Conservation (phyloP, 2,113 vertebrate genomes). For the Dasyurus viverrinus region DNA sequence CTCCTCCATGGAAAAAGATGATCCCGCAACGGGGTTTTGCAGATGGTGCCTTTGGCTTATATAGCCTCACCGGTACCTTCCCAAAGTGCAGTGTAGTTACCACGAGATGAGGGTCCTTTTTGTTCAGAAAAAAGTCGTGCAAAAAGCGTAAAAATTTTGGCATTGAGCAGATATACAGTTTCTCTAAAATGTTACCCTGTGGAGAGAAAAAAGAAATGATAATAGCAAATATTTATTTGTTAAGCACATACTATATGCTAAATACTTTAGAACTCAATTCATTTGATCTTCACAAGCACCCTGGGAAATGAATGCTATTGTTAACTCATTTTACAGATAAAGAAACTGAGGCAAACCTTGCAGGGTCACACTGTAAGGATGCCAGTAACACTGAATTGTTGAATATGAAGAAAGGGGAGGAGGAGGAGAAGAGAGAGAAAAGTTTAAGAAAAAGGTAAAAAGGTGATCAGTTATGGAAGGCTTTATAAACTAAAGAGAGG, state of each 20-base stretch:
- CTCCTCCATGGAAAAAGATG: conserved; percentile 88
- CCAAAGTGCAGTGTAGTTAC: conserved; percentile 84
- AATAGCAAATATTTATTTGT: not conserved
- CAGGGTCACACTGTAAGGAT: not conserved
- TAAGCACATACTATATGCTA: not conserved
- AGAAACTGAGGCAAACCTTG: not conserved
- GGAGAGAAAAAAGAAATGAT: conserved; percentile 41
- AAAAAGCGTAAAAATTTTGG: conserved; percentile 73
- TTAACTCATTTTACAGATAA: not conserved
- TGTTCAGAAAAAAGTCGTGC: conserved; percentile 36
- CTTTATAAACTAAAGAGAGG: not conserved
- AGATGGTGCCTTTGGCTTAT: conserved; percentile 80
- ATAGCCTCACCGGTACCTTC: conserved; percentile 85
- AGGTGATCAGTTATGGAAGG: not conserved
- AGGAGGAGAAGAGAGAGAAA: not conserved
- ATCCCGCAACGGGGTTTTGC: conserved; percentile 79
- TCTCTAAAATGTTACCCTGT: conserved; percentile 86
- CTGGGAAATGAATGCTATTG: not conserved
- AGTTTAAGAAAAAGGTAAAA: not conserved
- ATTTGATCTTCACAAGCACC: not conserved
- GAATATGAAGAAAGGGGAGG: not conserved
- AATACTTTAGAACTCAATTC: not conserved
- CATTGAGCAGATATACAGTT: conserved; percentile 83
- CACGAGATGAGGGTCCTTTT: conserved; percentile 70
- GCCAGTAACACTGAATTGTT: not conserved